Evolutionary conservation across 1,140 invertebrate genomes (phyloP), one percentile per base, ranked within the genome.

Genomic region (Aphelinus atriplicis): DNA sequence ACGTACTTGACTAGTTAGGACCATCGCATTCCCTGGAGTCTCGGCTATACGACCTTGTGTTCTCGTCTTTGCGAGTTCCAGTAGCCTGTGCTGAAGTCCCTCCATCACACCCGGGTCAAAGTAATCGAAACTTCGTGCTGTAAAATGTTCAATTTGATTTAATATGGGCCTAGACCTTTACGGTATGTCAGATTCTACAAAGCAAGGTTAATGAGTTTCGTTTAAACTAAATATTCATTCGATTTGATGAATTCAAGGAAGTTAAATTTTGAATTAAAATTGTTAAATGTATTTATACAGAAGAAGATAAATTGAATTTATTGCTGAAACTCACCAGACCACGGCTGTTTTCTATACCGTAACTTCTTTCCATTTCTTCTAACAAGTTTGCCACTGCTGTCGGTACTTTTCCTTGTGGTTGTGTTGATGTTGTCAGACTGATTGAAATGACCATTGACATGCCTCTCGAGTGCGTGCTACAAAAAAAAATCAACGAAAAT

Each of bases 381-480:
- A 74, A 95, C 91, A 68, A 96, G 87, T 83, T 97, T 97, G 7
- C 92, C 90, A 3, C 90, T 89, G 61, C 89, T 90, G 69, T 93
- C 92, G 62, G 92, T 89, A 58, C 92, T 91, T 81, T 93, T 92
- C 83, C 91, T 93, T 2, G 88, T 83, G 60, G 82, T 90, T 70
- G 86, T 90, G 1, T 88, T 84, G 63, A 82, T 90, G 71, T 85
- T 90, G 77, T 90, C 88, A 62, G 89, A 87, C 67, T 89, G 90
- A 85, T 90, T 94, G 87, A 98, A 98, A 84, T 98, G 97, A 80
- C 93, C 92, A 87, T 98, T 98, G 7, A 98, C 96, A 82, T 98
- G 97, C 79, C 96, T 91, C 84, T 97, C 94, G 71, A 98, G 88
- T 62, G 95, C 92, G 77, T 91, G 90, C 95, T 96, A 88, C 3